A percentile compares a stretch with the other conserved stretches of the same genome.
These are phyloP conservation scores for Erpornis zantholeuca DNA, from an alignment of 2,113 vertebrate species.

Conservation along the genomic window DNA sequence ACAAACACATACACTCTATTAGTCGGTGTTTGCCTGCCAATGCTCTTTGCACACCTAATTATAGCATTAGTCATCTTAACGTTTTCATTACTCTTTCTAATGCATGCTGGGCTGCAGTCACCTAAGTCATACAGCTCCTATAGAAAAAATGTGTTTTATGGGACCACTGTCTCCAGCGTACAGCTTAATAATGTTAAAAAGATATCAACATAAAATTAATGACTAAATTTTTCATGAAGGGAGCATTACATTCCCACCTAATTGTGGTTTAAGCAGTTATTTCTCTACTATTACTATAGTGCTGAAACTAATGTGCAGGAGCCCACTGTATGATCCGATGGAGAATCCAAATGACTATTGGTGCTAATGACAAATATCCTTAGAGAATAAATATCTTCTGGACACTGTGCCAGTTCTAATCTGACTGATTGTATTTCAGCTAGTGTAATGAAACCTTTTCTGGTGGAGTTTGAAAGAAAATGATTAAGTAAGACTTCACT, in stretches of 20 bases:
- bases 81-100: conserved; percentile 41
- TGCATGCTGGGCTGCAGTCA: neutral
- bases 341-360: conserved; percentile 13
- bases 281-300: conserved; percentile 18
- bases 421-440: neutral
- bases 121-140: neutral
- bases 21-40: neutral
- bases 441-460: neutral
- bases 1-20: neutral
- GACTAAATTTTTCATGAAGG: conserved; percentile 37
- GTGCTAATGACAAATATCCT: conserved; percentile 34
- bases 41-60: conserved; percentile 39
- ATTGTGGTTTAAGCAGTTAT: conserved; percentile 28
- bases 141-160: conserved; percentile 20
- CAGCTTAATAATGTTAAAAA: conserved; percentile 52
- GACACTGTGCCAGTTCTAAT: neutral
- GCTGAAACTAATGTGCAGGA: conserved; percentile 36
- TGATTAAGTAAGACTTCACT: neutral
- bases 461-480: neutral
- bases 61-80: conserved; percentile 32
- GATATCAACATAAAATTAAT: conserved; percentile 60
- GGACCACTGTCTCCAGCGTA: neutral
- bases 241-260: conserved; percentile 27
- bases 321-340: neutral
- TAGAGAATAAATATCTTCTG: conserved; percentile 24